Base-by-base conservation (phyloP, 2,797 vertebrate genomes). In the Mareca penelope region DNA sequence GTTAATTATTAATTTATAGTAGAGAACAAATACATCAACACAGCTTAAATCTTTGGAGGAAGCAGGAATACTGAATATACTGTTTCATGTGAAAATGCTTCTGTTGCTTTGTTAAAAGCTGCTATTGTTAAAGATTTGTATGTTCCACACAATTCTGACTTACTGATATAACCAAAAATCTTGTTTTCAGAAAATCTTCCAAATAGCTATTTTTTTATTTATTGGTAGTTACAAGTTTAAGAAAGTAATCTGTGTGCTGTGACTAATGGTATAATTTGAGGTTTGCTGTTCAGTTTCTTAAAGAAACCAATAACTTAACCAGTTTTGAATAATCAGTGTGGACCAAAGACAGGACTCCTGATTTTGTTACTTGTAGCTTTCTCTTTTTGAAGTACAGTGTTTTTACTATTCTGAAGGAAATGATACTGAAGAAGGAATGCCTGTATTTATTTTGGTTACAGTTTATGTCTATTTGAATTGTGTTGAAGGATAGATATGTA, bases 341-440 rank as follows among this genome's bases (percentile, higher is more conserved):
- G 88, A 96, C 96, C 97, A 97, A 97, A 97, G 96, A 97, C 37
- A 75, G 55, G 83, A 91, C 72, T 90, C 33, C 48, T 83, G 44
- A 73, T 96, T 89, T 90, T 93, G 52, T 94, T 75, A 95, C 63
- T 94, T 75, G 68, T 80, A 90, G 24, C 69, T 71, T 83, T 93
- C n/a, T 93, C 4, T 52, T 94, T 91, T 61, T 85, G 46, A 88
- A 78, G 61, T 40, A 33, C 12, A 15, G 13, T 35, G 11, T 4
- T 87, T 80, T 81, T 84, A 42, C 76, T 78, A 60, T 64, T 80
- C 33, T 75, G 50, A 88, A 42, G 59, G 60, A 92, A 80, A 55
- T 67, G 40, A 8, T 65, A 21, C 73, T 24, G 48, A 50, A 24
- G 48, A 50, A 50, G 48, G 23, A 50, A 50, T 50, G 23, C 7